phyloP scores from a whole-genome alignment of 2,113 vertebrate species.

The Catharus bicknelli region DNA sequence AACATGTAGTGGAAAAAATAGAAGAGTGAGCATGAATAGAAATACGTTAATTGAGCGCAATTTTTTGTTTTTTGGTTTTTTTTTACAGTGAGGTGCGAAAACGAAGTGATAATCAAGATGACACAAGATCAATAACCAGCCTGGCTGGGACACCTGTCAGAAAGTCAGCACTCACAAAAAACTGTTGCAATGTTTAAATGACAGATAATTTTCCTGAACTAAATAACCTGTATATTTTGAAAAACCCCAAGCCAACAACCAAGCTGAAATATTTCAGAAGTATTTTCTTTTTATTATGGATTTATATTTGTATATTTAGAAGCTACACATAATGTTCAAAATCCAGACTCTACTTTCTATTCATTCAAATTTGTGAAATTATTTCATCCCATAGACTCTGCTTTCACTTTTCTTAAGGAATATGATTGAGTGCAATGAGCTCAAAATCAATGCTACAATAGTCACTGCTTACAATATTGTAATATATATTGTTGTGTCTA shows the following conservation, averaged over 20 bases:
- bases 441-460: neutral
- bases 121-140: slow-evolving; percentile 76
- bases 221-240: neutral
- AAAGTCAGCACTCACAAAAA: slow-evolving; percentile 78
- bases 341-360: neutral
- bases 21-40: neutral
- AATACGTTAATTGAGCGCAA: neutral
- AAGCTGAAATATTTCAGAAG: neutral
- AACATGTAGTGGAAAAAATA: neutral
- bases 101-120: slow-evolving; percentile 72
- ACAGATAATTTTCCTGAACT: neutral
- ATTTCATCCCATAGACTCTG: neutral
- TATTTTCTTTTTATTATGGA: neutral
- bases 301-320: neutral
- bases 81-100: slow-evolving; percentile 86
- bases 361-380: neutral
- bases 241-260: neutral
- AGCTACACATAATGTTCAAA: neutral
- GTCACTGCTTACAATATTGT: neutral
- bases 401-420: neutral
- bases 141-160: slow-evolving; percentile 72
- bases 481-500: neutral
- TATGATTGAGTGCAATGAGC: neutral
- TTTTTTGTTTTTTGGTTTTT: neutral
- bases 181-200: slow-evolving; percentile 81